These are phyloP conservation scores for Boloria selene DNA, from an alignment of 2,888 invertebrate genomes.

Conservation along the genomic window DNA sequence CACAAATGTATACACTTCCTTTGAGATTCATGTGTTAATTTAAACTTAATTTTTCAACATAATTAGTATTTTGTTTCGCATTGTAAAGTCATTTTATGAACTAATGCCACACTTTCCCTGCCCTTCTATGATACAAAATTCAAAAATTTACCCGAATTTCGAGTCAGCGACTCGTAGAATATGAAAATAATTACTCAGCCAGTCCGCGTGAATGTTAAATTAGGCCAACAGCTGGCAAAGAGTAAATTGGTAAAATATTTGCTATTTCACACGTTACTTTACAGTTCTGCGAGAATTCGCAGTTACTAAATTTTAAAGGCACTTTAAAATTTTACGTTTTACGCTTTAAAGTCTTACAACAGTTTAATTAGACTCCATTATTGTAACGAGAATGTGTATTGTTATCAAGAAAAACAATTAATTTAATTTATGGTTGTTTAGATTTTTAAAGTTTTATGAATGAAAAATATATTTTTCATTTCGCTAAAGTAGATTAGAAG, in stretches of 20 bases:
- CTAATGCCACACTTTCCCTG: conserved; percentile 6
- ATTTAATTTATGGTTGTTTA: too few species aligned
- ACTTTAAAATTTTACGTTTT: conserved; percentile 10
- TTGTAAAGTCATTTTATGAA: not conserved
- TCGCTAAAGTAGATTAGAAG: not conserved
- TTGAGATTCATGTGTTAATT: too few species aligned
- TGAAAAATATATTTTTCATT: not conserved
- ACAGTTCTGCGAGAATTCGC: conserved; percentile 10
- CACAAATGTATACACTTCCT: too few species aligned
- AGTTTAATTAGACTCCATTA: not conserved
- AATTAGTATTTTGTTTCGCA: not conserved
- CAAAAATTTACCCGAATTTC: conserved; percentile 15
- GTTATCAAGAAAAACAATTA: too few species aligned
- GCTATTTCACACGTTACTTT: conserved; percentile 17
- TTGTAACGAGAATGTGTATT: too few species aligned
- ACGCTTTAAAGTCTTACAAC: not conserved
- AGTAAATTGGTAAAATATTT: conserved; percentile 14
- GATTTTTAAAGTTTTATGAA: too few species aligned
- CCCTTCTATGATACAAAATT: conserved; percentile 9
- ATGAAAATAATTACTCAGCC: conserved; percentile 27
- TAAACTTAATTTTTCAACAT: not conserved
- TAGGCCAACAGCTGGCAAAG: conserved; percentile 22
- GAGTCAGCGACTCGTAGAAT: conserved; percentile 17
- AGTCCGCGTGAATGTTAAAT: conserved; percentile 27
- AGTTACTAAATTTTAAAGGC: not conserved